Conservation (phyloP, 53 echinoderm and acorn worm genomes). For the Paracentrotus lividus region DNA sequence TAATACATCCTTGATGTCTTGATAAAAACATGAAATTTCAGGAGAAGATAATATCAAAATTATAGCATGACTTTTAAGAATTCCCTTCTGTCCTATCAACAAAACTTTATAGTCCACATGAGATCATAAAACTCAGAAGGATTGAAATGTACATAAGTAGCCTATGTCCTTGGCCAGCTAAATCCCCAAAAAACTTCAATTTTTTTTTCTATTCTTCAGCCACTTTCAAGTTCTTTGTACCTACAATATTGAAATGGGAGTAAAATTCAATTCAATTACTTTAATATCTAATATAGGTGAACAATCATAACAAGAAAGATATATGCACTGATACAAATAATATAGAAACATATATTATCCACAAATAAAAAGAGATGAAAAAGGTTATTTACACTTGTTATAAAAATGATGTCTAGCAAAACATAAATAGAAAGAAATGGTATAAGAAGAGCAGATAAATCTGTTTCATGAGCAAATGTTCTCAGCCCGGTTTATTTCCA, state of each 20-base stretch:
- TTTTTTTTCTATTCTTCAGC: neutral
- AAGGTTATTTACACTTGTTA: slow-evolving; percentile 32
- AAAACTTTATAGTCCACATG: too few relatives aligned
- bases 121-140: too few relatives aligned
- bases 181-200: neutral
- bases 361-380: slow-evolving; percentile 55
- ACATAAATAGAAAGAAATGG: slow-evolving; percentile 54
- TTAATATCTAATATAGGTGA: neutral
- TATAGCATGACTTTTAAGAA: too few relatives aligned
- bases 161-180: neutral
- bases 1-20: neutral
- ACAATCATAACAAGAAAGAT: neutral
- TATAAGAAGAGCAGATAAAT: slow-evolving; percentile 7
- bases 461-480: neutral
- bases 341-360: slow-evolving; percentile 29
- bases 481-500: neutral
- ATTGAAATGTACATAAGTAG: too few relatives aligned
- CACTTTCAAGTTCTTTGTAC: neutral
- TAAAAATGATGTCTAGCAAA: slow-evolving; percentile 39
- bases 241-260: neutral
- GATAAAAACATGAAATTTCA: neutral
- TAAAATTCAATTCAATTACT: neutral
- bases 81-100: too few relatives aligned
- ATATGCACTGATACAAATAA: slow-evolving; percentile 60
- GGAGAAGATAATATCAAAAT: neutral